Evolutionary conservation across 2,888 invertebrate species (phyloP), one percentile per base, ranked within the genome.

Genomic region (Agrochola circellaris): DNA sequence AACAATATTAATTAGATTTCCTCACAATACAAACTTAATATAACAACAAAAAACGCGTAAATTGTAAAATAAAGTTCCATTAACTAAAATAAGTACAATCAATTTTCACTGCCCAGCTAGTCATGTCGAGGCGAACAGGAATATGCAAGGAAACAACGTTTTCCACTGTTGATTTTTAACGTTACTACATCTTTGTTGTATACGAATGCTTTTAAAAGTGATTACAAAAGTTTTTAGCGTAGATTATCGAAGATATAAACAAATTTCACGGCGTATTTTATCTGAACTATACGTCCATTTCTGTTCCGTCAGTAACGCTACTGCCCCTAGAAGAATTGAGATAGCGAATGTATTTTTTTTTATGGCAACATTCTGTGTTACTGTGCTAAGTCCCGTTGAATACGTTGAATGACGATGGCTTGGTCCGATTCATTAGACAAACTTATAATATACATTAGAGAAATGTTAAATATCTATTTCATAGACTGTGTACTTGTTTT

Each of bases 181-280:
- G 94, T 92, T 94, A 95, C 95, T 95, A 95, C 95, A 95, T 95
- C 89, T 91, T 95, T 93, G 89, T 90, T 91, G 92, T 85, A 89
- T 89, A 88, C 89, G 90, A 92, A 89, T 87, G 91, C 92, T 93
- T 96, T 95, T 94, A 92, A 95, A 95, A 96, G 92, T 95, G 91
- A 92, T 95, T 95, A 92, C 91, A 96, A 96, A 96, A 96, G 96
- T 96, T 96, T 96, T 93, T 90, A 91, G 92, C 91, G 94, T 93
- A 94, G 95, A 95, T 96, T 95, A 91, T 92, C 95, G 96, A 90
- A 93, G 94, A 95, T 96, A 96, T 96, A 96, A 96, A 96, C 96
- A 96, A 96, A 95, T 94, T 93, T 92, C 93, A 94, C 94, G 91
- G 93, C 93, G 91, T 92, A 86, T 91, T 91, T 91, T 92, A 93